These are phyloP conservation scores for Cheirogaleus major DNA, from an alignment of 2,797 vertebrate species.

Conservation along the genomic window DNA sequence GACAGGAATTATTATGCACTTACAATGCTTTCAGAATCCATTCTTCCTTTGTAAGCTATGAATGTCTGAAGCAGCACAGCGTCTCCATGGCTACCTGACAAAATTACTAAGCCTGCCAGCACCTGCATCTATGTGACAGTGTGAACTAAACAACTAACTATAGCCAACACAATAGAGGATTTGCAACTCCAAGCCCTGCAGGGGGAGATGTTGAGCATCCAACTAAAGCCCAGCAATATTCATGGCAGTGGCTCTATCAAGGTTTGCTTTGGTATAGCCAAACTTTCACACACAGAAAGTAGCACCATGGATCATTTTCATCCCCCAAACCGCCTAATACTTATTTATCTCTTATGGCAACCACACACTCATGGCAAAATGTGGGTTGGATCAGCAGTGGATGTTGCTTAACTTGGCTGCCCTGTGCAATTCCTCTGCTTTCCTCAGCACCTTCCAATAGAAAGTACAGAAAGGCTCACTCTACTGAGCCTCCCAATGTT, in stretches of 20 bases:
- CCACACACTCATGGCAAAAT: background rate
- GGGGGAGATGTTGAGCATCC: constrained; percentile 60
- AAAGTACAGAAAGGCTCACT: background rate
- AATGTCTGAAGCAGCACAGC: constrained; percentile 50
- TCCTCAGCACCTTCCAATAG: background rate
- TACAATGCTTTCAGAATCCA: background rate
- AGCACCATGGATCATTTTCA: background rate
- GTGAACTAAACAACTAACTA: background rate
- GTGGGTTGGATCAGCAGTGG: background rate
- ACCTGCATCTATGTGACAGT: background rate
- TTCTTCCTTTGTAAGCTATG: background rate
- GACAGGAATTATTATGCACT: background rate
- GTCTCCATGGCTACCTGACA: constrained; percentile 62
- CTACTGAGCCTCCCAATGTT: background rate
- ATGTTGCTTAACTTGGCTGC: background rate
- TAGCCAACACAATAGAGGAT: background rate
- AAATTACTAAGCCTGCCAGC: constrained; percentile 47
- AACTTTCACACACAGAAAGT: background rate
- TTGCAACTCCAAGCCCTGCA: background rate
- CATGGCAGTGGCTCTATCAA: background rate
- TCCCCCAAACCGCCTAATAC: background rate
- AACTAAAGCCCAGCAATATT: background rate
- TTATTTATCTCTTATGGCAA: background rate
- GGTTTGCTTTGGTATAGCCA: background rate
- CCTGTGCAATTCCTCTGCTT: background rate